Evolutionary conservation across 2,797 vertebrate genomes (phyloP).

Genomic region (Chrysocyon brachyurus): DNA sequence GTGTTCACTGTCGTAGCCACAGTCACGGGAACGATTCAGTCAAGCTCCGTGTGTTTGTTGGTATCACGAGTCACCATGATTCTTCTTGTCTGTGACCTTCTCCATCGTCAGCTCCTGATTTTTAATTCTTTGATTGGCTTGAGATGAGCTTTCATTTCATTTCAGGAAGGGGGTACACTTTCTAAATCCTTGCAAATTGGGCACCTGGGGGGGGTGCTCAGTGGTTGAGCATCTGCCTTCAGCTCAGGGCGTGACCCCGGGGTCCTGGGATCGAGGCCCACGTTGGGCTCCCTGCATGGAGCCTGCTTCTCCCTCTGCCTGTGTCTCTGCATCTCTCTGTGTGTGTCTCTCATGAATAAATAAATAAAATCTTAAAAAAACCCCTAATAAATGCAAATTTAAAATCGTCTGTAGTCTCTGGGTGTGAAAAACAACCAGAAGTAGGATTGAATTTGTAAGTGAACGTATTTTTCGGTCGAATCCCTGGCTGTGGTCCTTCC

Average conservation of each 20-base stretch:
- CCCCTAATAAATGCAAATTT: background rate
- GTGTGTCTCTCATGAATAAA: too few species aligned
- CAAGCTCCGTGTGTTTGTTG: accelerated
- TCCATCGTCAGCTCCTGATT: background rate
- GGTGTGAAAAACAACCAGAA: background rate
- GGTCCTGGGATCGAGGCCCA: too few species aligned
- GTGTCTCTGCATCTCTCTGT: too few species aligned
- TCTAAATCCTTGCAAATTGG: background rate
- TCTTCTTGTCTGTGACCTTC: background rate
- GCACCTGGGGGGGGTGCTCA: too few species aligned
- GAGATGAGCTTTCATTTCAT: background rate
- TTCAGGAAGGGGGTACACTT: background rate
- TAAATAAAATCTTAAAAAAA: too few species aligned
- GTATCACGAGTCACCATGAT: background rate
- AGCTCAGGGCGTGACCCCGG: too few species aligned
- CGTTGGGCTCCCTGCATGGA: too few species aligned
- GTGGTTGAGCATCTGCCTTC: too few species aligned
- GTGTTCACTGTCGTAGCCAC: background rate
- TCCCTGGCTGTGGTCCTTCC: background rate
- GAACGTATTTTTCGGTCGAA: background rate
- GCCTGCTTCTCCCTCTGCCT: too few species aligned
- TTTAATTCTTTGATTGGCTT: background rate
- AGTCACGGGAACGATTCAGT: background rate
- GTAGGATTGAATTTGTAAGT: too few species aligned
- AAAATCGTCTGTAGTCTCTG: background rate